Base-by-base conservation (phyloP, 1,140 invertebrate species). In the Trachelipus rathkii region DNA sequence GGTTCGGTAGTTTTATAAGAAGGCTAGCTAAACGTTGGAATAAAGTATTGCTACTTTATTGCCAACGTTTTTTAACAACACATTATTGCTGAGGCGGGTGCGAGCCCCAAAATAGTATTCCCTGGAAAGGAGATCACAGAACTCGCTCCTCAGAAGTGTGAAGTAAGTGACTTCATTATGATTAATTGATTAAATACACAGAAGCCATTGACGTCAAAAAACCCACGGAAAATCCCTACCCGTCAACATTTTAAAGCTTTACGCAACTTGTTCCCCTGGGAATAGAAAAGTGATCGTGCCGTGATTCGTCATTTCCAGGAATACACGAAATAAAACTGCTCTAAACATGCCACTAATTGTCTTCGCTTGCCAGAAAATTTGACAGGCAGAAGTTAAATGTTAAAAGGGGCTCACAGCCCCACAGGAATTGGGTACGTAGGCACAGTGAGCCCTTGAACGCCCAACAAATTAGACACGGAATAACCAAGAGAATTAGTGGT, bases 381-480 rank as follows among this genome's bases (percentile, higher is more conserved):
- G 50, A 19, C 50, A 19, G 50, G 50, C 50, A 19, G 50, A 60
- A 13, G 50, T 13, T 60, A 60, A 19, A 0, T 60, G 50, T 60
- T 8, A 23, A 43, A 73, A 70, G 74, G 67, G 71, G 79, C 75
- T 81, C 79, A 81, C 75, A 81, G 79, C 74, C 79, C 79, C 75
- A 81, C 79, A 68, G 79, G 79, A 71, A 81, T 81, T 74, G 79
- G 79, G 79, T 81, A 81, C 50, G 79, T 81, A 72, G 79, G 79
- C 72, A 81, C 79, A 72, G 79, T 81, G 75, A 81, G 79, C 45
- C 79, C 79, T 68, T 81, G 79, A 70, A 81, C 75, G 74, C 79
- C 79, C 74, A 81, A 76, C 46, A 81, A 77, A 76, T 78, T 81
- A 71, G 79, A 81, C 75, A 81, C 79, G 75, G 79, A 81, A 74